These are phyloP conservation scores for Matsumurasca onukii DNA, from an alignment of 1,140 invertebrate genomes.

Conservation along the genomic window DNA sequence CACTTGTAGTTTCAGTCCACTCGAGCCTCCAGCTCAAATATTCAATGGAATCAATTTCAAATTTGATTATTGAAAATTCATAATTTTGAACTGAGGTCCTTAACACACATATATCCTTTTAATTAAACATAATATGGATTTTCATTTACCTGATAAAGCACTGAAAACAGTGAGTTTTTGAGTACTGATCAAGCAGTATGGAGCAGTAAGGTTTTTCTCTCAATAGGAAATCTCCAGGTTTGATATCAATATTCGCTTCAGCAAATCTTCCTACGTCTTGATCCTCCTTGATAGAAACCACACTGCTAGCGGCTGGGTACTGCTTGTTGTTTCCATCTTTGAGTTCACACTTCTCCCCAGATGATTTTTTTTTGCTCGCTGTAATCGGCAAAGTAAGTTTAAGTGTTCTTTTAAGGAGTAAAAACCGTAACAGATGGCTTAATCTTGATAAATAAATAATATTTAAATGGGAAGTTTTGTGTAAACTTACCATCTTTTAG, in stretches of 20 bases:
- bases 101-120: background rate
- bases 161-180: constrained; percentile 72
- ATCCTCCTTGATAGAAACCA: constrained; percentile 52
- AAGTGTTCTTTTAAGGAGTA: background rate
- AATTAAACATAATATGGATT: background rate
- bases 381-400: background rate
- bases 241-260: constrained; percentile 61
- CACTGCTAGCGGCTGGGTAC: constrained; percentile 34
- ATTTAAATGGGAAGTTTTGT: background rate
- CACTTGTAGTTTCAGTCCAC: too few species aligned
- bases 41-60: too few species aligned
- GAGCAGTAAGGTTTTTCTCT: constrained; percentile 74
- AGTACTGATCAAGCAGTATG: constrained; percentile 68
- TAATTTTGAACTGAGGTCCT: too few species aligned
- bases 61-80: too few species aligned
- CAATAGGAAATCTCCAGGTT: constrained; percentile 65
- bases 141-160: constrained; percentile 66
- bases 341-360: background rate
- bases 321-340: constrained; percentile 29
- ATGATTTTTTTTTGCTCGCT: background rate
- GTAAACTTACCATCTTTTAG: constrained; percentile 40
- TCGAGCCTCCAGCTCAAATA: too few species aligned
- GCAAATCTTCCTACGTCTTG: constrained; percentile 55
- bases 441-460: background rate
- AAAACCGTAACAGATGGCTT: background rate